Evolutionary conservation across 2,888 invertebrate species (phyloP), one percentile per base, ranked within the genome.

Genomic region (Cosmorhoe ocellata): DNA sequence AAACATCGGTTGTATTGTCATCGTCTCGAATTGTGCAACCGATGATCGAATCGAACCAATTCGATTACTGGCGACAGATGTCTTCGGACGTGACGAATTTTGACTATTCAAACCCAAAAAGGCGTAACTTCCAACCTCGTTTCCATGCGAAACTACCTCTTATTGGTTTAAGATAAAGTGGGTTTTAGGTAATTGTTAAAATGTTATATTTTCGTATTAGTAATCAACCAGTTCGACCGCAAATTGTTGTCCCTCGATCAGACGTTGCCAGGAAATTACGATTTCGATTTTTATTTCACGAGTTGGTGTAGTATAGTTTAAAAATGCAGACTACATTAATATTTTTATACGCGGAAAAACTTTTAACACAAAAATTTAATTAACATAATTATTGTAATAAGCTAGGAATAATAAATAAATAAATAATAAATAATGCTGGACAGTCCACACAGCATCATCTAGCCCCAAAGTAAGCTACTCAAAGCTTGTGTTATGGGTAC

Each of bases 211-310:
- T 79, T 74, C 75, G 74, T 84, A 82, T 83, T 79, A 81, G 87
- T 89, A 89, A 89, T 89, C 85, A 90, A 84, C 70, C 79, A 81
- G 85, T 85, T 51, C 56, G 84, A 90, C 89, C 89, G 86, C 89
- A 90, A 89, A 89, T 89, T 84, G 88, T 89, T 87, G 89, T 89
- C 88, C 88, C 87, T 87, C 86, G 82, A 87, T 82, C 84, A 78
- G 83, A 79, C 83, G 83, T 76, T 81, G 88, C 80, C 84, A 84
- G 88, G 84, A 88, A 89, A 89, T 88, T 87, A 89, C 85, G 79
- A 84, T 83, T 88, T 82, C 80, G 80, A 86, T 84, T 87, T 87
- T 89, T 88, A 81, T 82, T 84, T 80, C 78, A 82, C 76, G 79
- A 79, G 76, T 74, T 72, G 65, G 56, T 64, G 59, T 69, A 80